Evolutionary conservation across 2,797 vertebrate genomes (phyloP).

Genomic region (Neomorphus geoffroyi): DNA sequence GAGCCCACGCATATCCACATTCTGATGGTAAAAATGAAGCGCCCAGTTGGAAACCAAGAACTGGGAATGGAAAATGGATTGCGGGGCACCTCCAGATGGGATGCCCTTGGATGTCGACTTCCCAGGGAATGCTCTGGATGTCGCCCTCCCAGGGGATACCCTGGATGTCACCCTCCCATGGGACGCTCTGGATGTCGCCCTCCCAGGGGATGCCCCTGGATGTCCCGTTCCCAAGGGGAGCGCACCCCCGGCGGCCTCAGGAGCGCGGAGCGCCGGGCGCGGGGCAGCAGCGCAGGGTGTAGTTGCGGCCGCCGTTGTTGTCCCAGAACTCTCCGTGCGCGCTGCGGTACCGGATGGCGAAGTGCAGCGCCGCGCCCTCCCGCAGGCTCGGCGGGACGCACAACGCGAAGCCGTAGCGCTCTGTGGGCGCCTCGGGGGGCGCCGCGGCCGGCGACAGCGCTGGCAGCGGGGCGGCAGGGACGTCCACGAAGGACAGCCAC

Average conservation of each 20-base stretch:
- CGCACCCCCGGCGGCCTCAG: background rate
- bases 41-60: background rate
- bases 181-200: background rate
- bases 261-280: background rate
- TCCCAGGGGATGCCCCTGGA: background rate
- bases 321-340: conserved; percentile 88
- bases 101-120: too few relatives aligned
- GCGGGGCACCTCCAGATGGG: too few relatives aligned
- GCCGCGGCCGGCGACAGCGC: background rate
- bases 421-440: background rate
- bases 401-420: conserved; percentile 83
- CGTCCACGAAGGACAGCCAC: conserved; percentile 88
- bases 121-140: too few relatives aligned
- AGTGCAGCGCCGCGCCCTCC: conserved; percentile 77
- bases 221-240: too few relatives aligned
- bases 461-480: conserved; percentile 73
- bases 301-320: conserved; percentile 89
- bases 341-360: conserved; percentile 83
- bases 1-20: background rate
- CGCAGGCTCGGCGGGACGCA: conserved; percentile 81
- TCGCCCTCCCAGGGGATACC: too few relatives aligned
- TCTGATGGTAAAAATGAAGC: background rate
- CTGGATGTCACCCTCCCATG: too few relatives aligned
- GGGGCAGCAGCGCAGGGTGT: conserved; percentile 76
- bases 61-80: too few relatives aligned